Conservation (phyloP, 2,888 invertebrate species). For the Amiota communis region DNA sequence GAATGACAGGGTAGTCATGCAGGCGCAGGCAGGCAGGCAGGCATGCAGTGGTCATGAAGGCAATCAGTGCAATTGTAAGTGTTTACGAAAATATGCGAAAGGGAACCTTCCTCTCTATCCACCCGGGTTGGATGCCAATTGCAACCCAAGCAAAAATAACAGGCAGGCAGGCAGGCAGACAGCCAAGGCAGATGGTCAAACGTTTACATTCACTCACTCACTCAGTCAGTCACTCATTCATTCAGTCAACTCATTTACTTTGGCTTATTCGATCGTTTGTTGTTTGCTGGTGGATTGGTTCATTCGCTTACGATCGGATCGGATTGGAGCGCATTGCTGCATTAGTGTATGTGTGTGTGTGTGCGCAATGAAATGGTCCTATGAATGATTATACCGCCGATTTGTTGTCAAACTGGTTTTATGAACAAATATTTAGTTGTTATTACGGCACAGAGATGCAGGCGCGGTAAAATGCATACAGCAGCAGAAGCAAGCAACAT, state of each 20-base stretch:
- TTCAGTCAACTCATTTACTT: too few species aligned
- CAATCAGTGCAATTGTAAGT: conserved; percentile 4
- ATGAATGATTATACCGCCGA: conserved; percentile 43
- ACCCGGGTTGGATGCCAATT: neutral
- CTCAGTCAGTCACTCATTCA: too few species aligned
- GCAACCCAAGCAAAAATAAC: neutral
- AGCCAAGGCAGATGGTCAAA: neutral
- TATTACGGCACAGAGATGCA: conserved; percentile 2
- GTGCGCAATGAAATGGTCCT: conserved; percentile 6
- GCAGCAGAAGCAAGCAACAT: neutral
- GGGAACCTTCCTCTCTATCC: neutral
- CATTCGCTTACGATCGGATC: conserved; percentile 29
- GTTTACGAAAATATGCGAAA: neutral
- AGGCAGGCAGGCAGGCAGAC: neutral
- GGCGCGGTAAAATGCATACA: neutral
- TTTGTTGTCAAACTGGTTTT: conserved; percentile 66
- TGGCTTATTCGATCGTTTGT: too few species aligned
- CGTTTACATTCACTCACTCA: neutral
- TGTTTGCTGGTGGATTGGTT: neutral
- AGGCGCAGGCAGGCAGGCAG: neutral
- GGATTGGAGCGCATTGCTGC: neutral
- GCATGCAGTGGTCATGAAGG: neutral
- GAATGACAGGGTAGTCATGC: too few species aligned
- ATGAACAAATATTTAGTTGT: conserved; percentile 53
- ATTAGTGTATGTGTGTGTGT: too few species aligned